These are phyloP conservation scores for Trinorchestia longiramus DNA, from an alignment of 1,140 invertebrate species.

Conservation along the genomic window DNA sequence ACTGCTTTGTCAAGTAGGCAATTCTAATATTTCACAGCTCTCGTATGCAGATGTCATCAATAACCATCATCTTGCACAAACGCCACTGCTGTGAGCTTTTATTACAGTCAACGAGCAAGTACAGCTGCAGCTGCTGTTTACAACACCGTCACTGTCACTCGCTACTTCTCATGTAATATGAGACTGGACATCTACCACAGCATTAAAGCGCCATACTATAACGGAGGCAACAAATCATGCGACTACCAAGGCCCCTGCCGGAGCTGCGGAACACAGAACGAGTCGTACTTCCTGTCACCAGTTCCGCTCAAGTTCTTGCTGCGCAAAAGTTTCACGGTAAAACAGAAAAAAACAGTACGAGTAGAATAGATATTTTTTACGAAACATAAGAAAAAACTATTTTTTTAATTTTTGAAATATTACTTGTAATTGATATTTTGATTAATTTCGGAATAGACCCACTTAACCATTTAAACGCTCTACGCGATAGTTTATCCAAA, in stretches of 20 bases:
- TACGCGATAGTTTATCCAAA: background rate
- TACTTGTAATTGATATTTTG: background rate
- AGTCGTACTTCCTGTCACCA: background rate
- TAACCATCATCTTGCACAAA: background rate
- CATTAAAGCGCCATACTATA: background rate
- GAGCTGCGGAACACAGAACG: background rate
- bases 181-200: background rate
- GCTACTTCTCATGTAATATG: background rate
- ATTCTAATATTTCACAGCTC: background rate
- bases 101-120: background rate
- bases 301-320: background rate
- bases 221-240: background rate
- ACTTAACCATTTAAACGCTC: background rate
- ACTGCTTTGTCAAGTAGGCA: background rate
- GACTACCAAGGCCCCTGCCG: background rate
- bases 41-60: background rate
- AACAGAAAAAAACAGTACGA: background rate
- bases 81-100: background rate
- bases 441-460: background rate
- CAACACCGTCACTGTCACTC: background rate
- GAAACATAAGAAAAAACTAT: background rate
- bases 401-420: background rate
- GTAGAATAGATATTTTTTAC: background rate
- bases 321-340: background rate
- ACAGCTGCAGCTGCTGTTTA: background rate